These are phyloP conservation scores for Malacosoma neustria DNA, from an alignment of 2,888 invertebrate species.

Conservation along the genomic window DNA sequence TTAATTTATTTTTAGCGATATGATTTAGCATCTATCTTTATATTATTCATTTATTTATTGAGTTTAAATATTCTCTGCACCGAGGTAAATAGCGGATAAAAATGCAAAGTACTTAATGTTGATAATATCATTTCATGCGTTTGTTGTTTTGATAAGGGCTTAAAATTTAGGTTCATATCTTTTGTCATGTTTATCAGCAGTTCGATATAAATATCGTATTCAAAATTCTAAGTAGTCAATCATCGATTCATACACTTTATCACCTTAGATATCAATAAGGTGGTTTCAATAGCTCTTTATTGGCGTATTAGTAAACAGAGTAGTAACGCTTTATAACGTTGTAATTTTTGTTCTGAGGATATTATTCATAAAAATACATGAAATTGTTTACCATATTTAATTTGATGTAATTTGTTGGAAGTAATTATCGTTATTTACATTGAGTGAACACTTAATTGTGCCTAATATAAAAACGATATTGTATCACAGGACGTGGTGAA, in stretches of 20 bases:
- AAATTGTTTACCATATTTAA: too few species aligned
- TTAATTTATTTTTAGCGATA: too few species aligned
- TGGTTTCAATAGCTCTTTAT: background rate
- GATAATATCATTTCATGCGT: background rate
- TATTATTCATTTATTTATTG: too few species aligned
- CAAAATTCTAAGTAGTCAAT: constrained; percentile 42
- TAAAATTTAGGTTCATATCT: background rate
- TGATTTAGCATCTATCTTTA: too few species aligned
- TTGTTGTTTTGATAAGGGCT: background rate
- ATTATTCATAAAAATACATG: too few species aligned
- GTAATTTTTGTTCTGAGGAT: background rate
- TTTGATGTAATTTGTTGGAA: too few species aligned
- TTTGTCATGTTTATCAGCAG: background rate
- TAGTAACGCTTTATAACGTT: background rate
- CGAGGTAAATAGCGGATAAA: background rate
- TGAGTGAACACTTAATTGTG: constrained; percentile 3
- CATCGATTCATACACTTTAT: constrained; percentile 39
- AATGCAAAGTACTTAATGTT: background rate
- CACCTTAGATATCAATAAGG: constrained; percentile 10
- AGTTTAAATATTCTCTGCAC: too few species aligned
- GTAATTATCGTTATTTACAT: background rate
- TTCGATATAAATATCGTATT: constrained; percentile 4
- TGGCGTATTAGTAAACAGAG: constrained; percentile 1
- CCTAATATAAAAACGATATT: constrained; percentile 7
- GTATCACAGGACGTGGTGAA: background rate